Base-by-base conservation (phyloP, 2,113 vertebrate species). In the Myodes glareolus region DNA sequence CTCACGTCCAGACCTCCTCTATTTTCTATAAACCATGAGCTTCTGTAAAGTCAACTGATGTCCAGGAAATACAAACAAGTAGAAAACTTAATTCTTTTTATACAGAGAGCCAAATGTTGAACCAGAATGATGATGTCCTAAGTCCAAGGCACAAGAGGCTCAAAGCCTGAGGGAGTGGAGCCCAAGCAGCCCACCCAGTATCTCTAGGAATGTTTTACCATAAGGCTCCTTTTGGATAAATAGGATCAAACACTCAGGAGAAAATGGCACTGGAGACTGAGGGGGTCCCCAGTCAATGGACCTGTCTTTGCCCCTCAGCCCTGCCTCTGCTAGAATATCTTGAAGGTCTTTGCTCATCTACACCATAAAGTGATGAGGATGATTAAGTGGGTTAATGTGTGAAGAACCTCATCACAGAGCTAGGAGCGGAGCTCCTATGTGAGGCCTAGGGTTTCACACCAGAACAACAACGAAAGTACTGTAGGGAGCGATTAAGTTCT, bases 271-370 rank as follows among this genome's bases (percentile, higher is more conserved):
- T n/a, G 31, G 12, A 36, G 7, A 58, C 88, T 80, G 76, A 86
- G 33, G 29, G 13, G 50, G 31, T 84, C 88, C 55, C 61, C 55
- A 73, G 25, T 55, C 58, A 86, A 65, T 11, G 17, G 52, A 63
- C 6, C 61, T 50, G 68, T 21, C 21, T 90, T 92, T 42, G 36
- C 4, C 39, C 31, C 67, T 87, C 50, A 77, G 67, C 27, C 47
- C 61, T 93, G 87, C 42, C 76, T 96, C 73, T 86, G 92, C 45
- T n/a, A 70, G 55, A 55, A 55, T 86, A 73, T 94, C 52, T 47
- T 76, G 55, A 65, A 72, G 29, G 33, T 92, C 55, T 89, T 86
- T 65, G 45, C 73, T 95, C 77, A 86, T 61, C 67, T 25, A 31
- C 9, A 80, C 75, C 86, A 70, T 61, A 39, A 97, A 93, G 82